phyloP scores from a whole-genome alignment of 2,888 invertebrate species.

The Philereme vetulata region DNA sequence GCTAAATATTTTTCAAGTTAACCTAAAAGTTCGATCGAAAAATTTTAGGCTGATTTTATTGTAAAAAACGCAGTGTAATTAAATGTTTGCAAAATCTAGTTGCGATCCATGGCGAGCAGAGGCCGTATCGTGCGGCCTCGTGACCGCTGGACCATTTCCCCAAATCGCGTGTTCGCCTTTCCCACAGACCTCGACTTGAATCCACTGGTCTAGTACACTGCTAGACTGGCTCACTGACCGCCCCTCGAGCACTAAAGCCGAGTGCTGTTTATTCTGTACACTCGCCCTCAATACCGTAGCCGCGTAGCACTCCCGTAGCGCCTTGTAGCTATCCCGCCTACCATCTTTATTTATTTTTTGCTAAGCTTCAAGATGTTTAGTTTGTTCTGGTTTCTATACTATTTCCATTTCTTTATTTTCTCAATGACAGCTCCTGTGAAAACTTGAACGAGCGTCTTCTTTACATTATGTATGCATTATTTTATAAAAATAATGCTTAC shows the following conservation, averaged over 20 bases:
- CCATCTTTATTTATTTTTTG: neutral
- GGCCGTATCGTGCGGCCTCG: slow-evolving; percentile 44
- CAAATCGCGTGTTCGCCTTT: slow-evolving; percentile 62
- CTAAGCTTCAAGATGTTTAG: neutral
- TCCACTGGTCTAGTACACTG: slow-evolving; percentile 40
- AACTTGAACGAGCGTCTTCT: too few species aligned
- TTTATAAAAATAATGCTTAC: too few species aligned
- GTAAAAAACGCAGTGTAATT: neutral
- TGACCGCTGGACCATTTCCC: slow-evolving; percentile 66
- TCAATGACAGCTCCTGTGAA: too few species aligned
- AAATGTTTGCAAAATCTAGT: slow-evolving; percentile 9
- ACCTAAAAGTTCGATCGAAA: too few species aligned
- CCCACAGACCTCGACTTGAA: slow-evolving; percentile 62
- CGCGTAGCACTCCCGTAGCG: slow-evolving; percentile 49
- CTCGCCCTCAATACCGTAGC: slow-evolving; percentile 39
- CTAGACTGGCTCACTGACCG: slow-evolving; percentile 62
- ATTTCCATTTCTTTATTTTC: too few species aligned
- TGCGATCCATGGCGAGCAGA: slow-evolving; percentile 18
- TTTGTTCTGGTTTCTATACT: neutral
- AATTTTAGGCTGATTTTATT: too few species aligned
- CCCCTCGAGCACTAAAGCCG: slow-evolving; percentile 32
- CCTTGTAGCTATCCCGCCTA: slow-evolving; percentile 24
- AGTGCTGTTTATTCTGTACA: slow-evolving; percentile 29
- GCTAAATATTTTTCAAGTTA: too few species aligned
- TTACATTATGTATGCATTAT: too few species aligned